Evolutionary conservation across 2,113 vertebrate genomes (phyloP).

Genomic region (Gambusia holbrooki): DNA sequence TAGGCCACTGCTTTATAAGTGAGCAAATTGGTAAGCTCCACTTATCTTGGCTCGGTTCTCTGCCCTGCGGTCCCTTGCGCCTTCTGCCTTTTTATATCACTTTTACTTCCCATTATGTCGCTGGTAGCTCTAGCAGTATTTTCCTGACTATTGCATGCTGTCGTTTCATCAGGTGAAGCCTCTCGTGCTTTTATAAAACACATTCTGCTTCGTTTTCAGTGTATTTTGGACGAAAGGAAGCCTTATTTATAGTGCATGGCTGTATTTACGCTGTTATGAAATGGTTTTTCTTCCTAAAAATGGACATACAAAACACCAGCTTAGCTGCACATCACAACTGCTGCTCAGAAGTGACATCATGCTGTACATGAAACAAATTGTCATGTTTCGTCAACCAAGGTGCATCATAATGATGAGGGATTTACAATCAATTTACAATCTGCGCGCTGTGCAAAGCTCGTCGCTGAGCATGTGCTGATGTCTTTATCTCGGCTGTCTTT

Average conservation of each 20-base stretch:
- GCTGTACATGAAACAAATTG: not conserved
- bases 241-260: slow-evolving; percentile 16
- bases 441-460: slow-evolving; percentile 2
- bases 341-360: slow-evolving; percentile 33
- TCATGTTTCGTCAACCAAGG: not conserved
- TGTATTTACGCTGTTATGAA: slow-evolving; percentile 27
- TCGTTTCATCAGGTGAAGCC: slow-evolving; percentile 65
- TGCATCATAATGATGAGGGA: slow-evolving; percentile 19
- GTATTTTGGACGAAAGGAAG: not conserved
- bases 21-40: slow-evolving; percentile 66
- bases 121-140: slow-evolving; percentile 48
- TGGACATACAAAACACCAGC: slow-evolving; percentile 30
- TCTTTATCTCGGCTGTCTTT: not conserved
- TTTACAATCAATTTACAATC: slow-evolving; percentile 9
- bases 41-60: slow-evolving; percentile 58
- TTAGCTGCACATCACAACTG: slow-evolving; percentile 52
- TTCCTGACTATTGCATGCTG: slow-evolving; percentile 53
- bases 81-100: slow-evolving; percentile 65
- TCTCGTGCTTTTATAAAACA: slow-evolving; percentile 29
- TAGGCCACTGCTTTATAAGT: slow-evolving; percentile 63
- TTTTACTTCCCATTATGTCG: slow-evolving; percentile 61
- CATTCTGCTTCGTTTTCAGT: not conserved
- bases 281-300: slow-evolving; percentile 44
- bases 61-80: slow-evolving; percentile 52
- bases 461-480: not conserved